Percentiles rank a stretch among this genome's conserved stretches.
Conservation (phyloP, 2,797 vertebrate species). For the Sebastes trivittatus region DNA sequence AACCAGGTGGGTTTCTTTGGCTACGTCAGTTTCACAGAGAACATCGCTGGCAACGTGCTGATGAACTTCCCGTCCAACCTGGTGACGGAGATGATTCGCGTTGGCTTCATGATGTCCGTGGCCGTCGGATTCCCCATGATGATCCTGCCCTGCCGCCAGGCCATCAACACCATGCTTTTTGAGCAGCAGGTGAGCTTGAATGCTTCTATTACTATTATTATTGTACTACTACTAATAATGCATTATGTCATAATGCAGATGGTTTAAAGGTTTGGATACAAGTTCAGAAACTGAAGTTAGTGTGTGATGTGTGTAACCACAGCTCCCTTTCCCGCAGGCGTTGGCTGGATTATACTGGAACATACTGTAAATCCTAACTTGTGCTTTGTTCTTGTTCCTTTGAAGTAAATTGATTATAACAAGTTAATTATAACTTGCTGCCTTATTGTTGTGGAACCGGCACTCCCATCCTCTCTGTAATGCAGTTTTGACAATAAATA, state of each 20-base stretch:
- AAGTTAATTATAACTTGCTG: background rate
- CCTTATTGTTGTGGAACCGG: background rate
- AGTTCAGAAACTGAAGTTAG: background rate
- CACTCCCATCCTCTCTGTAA: background rate
- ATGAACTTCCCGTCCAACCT: conserved; percentile 98
- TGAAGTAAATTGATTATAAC: background rate
- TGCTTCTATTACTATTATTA: background rate
- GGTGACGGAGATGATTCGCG: conserved; percentile 94
- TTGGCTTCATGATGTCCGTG: conserved; percentile 98
- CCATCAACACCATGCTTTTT: conserved; percentile 96
- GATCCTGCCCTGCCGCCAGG: conserved; percentile 97
- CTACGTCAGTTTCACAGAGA: conserved; percentile 95
- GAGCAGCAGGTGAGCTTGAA: conserved; percentile 92
- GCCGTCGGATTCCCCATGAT: conserved; percentile 99
- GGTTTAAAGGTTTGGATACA: background rate
- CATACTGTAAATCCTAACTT: background rate
- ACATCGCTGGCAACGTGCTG: conserved; percentile 94
- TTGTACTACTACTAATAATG: background rate
- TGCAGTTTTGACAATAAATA: background rate
- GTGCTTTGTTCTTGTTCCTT: background rate
- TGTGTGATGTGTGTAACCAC: background rate
- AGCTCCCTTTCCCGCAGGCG: background rate
- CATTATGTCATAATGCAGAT: background rate
- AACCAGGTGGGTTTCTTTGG: conserved; percentile 96
- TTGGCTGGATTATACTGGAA: background rate